Evolutionary conservation across 2,888 invertebrate species (phyloP).

Genomic region (Caenorhabditis sinica): DNA sequence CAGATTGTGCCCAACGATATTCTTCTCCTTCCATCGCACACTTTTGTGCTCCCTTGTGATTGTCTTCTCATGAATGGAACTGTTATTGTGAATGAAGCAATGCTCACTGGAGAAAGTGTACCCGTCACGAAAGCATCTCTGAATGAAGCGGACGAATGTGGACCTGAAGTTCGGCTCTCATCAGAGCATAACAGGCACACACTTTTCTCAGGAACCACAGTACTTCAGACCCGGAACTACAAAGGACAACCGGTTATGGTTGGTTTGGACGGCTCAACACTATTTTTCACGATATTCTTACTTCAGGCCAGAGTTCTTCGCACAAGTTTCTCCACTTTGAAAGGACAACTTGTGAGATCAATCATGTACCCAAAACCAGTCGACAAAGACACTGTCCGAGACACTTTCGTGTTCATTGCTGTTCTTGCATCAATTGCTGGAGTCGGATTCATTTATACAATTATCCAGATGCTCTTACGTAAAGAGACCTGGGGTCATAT

Average conservation of each 20-base stretch:
- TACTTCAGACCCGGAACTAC: constrained; percentile 90
- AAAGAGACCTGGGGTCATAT: constrained; percentile 84
- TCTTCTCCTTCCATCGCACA: constrained; percentile 88
- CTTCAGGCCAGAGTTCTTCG: constrained; percentile 89
- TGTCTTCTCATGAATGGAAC: constrained; percentile 92
- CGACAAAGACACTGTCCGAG: constrained; percentile 86
- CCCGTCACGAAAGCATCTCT: constrained; percentile 90
- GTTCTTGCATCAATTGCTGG: constrained; percentile 66
- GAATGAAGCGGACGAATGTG: constrained; percentile 77
- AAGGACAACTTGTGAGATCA: constrained; percentile 87
- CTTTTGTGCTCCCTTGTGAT: constrained; percentile 89
- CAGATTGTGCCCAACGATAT: constrained; percentile 87
- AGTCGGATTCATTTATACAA: constrained; percentile 87
- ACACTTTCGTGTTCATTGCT: constrained; percentile 75
- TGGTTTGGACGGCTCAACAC: not conserved
- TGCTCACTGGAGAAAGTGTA: constrained; percentile 95
- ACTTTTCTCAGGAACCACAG: constrained; percentile 92
- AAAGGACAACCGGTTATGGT: constrained; percentile 77
- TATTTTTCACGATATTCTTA: not conserved
- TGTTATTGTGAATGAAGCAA: constrained; percentile 95
- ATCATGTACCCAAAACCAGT: constrained; percentile 87
- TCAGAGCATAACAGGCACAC: constrained; percentile 91
- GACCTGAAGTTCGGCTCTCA: constrained; percentile 85
- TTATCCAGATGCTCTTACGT: constrained; percentile 89
- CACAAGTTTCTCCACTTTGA: constrained; percentile 87